Base-by-base conservation (phyloP, 1,140 invertebrate genomes). In the Panagrolaimus sp. region DNA sequence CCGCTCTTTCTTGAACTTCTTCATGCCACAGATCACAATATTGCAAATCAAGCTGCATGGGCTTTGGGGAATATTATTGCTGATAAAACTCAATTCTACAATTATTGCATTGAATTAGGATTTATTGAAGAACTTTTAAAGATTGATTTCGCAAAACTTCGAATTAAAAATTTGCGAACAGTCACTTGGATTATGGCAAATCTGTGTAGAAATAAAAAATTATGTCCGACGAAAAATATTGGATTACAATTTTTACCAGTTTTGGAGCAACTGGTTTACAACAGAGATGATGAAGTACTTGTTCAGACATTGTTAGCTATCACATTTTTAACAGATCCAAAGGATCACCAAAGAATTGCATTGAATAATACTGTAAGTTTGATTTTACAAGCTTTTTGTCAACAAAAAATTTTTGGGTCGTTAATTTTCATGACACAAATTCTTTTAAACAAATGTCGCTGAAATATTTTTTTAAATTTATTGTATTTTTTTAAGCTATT, bases 271-370 rank as follows among this genome's bases (percentile, higher is more conserved):
- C 88, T 99, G 23, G 97, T 98, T 77, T 90, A 93, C 86, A 93
- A 98, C 84, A 89, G 88, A 73, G 96, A 98, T 86, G 90, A 90
- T 62, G 96, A 93, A 91, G 96, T 98, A 81, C 87, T 98, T 78
- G 92, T 98, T 63, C 96, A 99, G 83, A 97, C 96, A 61, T 92
- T 98, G 46, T 99, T 96, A 96, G 95, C 96, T 27, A 88, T 99
- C 70, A 97, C 95, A 80, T 99, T 99, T 86, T 85, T 99, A 76
- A 98, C 96, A 13, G 95, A 98, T 82, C 92, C 92, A 68, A 96
- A 95, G 20, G 98, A 98, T 84, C 92, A 96, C 72, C 94, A 98
- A 85, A 98, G 98, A 38, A 38, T 80, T 94, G 84, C 75, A 91
- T 97, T 90, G 94, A 98, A 0, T 95, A 98, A 73, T 94, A 98